Evolutionary conservation across 2,888 invertebrate genomes (phyloP).

Genomic region (Dicranocentrus wangi): DNA sequence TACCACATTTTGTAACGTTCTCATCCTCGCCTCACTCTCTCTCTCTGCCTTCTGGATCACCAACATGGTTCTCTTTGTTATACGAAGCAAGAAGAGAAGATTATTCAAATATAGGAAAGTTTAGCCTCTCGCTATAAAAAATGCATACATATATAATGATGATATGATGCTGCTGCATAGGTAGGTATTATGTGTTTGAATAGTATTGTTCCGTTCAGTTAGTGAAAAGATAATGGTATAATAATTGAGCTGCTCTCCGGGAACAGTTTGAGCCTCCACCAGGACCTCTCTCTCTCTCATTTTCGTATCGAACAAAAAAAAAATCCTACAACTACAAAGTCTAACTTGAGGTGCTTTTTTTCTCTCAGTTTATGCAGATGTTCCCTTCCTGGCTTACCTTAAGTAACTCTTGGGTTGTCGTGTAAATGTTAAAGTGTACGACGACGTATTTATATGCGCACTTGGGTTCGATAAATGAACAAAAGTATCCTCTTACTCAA

Average conservation of each 20-base stretch:
- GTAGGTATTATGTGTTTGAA: background rate
- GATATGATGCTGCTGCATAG: slow-evolving; percentile 7
- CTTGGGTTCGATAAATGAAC: slow-evolving; percentile 28
- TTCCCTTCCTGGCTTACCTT: slow-evolving; percentile 23
- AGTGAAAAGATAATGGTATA: slow-evolving; percentile 24
- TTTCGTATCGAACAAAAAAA: no score
- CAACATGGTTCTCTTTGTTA: background rate
- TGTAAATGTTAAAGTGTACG: slow-evolving; percentile 17
- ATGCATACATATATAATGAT: slow-evolving; percentile 9
- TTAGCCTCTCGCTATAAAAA: background rate
- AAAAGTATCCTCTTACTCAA: slow-evolving; percentile 49
- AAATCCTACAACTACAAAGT: no score
- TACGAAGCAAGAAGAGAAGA: slow-evolving; percentile 27
- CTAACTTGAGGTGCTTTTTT: background rate
- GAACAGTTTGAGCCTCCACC: slow-evolving; percentile 36
- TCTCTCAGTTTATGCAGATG: slow-evolving; percentile 54
- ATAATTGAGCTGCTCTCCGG: slow-evolving; percentile 47
- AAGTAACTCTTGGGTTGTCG: background rate
- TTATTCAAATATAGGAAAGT: slow-evolving; percentile 11
- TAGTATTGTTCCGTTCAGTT: slow-evolving; percentile 30
- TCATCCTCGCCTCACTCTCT: background rate
- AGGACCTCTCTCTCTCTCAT: background rate
- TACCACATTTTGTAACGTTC: background rate
- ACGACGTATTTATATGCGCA: background rate
- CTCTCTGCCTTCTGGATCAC: background rate